Evolutionary conservation across 2,113 vertebrate species (phyloP).

Genomic region (Aplodontia rufa): DNA sequence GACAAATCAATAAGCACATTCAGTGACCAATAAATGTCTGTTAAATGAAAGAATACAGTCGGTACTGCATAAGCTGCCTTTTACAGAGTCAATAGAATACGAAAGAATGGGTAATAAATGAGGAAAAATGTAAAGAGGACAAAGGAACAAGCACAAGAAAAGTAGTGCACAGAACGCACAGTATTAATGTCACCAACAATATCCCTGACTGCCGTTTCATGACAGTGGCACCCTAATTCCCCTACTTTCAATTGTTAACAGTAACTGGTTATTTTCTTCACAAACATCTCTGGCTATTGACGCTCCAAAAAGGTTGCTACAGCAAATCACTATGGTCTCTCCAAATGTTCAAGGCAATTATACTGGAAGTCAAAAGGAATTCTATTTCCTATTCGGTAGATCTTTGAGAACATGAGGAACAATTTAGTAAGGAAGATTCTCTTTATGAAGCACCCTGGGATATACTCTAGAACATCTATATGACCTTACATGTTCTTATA

Average conservation of each 20-base stretch:
- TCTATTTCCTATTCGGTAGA: not conserved
- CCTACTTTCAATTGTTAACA: not conserved
- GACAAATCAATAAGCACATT: not conserved
- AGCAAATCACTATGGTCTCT: not conserved
- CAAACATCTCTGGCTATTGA: not conserved
- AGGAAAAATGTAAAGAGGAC: not conserved
- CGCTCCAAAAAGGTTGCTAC: not conserved
- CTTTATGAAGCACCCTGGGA: not conserved
- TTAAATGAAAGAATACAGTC: not conserved
- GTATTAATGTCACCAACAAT: not conserved
- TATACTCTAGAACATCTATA: not conserved
- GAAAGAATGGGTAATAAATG: not conserved
- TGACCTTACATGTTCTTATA: not conserved
- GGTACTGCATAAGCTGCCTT: not conserved
- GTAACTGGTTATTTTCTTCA: not conserved
- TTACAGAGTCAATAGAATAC: not conserved
- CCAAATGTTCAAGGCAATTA: not conserved
- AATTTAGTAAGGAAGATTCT: not conserved
- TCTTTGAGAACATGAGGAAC: slow-evolving; percentile 1
- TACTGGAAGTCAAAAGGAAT: not conserved
- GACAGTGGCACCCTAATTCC: not conserved
- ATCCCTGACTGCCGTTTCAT: not conserved
- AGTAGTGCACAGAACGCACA: not conserved
- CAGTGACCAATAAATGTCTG: not conserved
- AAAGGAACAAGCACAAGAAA: not conserved